These are phyloP conservation scores for Dicrurus megarhynchus DNA, from an alignment of 2,113 vertebrate genomes.

Conservation along the genomic window DNA sequence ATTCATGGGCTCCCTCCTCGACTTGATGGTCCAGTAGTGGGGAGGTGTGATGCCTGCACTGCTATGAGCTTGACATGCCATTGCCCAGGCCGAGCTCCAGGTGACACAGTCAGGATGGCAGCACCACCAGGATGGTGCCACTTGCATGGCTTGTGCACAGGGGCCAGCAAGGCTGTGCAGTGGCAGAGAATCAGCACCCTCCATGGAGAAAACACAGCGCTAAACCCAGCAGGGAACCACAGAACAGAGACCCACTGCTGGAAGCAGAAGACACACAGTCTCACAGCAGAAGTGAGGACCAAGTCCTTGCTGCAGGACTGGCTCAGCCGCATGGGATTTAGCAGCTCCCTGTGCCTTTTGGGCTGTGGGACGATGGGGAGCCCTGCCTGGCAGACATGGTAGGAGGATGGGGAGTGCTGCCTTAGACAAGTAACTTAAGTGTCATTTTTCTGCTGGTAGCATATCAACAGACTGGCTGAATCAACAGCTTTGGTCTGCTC, in stretches of 20 bases:
- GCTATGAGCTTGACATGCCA: background rate
- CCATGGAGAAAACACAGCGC: background rate
- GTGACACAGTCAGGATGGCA: background rate
- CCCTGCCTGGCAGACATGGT: background rate
- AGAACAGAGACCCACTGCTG: background rate
- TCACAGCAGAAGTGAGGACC: background rate
- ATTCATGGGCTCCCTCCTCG: fast-evolving
- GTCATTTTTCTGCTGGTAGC: background rate
- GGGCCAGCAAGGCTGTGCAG: background rate
- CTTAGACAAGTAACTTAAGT: background rate
- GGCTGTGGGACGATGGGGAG: background rate
- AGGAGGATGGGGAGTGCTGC: background rate
- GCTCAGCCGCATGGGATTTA: background rate
- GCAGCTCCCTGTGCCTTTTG: background rate
- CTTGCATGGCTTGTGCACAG: fast-evolving
- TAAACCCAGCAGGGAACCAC: background rate
- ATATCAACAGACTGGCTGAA: background rate
- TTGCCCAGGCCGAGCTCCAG: fast-evolving
- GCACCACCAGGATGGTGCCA: background rate
- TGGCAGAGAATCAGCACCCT: background rate
- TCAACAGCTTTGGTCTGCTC: background rate
- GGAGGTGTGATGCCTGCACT: background rate
- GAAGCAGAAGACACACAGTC: background rate
- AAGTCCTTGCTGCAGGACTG: background rate
- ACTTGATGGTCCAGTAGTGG: background rate